Conservation (phyloP, 35 echinoderm and acorn worm genomes). For the Ophiothrix spiculata region DNA sequence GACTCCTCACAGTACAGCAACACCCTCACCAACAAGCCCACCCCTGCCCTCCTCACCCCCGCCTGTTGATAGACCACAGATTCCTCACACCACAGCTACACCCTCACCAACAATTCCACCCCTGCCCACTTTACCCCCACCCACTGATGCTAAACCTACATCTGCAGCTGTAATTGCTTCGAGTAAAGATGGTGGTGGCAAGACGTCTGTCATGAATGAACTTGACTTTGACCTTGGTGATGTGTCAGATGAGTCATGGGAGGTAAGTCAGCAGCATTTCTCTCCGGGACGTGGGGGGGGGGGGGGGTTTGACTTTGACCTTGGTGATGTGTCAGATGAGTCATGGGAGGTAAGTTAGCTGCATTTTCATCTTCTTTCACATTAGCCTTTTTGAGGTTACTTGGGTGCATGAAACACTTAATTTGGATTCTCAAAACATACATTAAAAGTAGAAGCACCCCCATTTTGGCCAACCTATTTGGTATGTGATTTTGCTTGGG, state of each 20-base stretch:
- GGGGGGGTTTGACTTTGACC: slow-evolving; percentile 84
- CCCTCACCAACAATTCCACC: neutral
- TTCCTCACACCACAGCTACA: neutral
- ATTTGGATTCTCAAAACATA: no score
- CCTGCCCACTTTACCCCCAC: neutral
- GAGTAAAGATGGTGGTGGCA: neutral
- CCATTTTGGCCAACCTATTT: no score
- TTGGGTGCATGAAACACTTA: no score
- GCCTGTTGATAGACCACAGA: neutral
- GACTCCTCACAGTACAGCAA: slow-evolving; percentile 1
- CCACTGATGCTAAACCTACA: neutral
- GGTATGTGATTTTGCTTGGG: no score
- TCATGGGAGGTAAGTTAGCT: slow-evolving; percentile 89
- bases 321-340: slow-evolving; percentile 85
- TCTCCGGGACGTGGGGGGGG: no score
- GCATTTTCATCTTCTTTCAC: no score
- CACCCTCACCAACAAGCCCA: neutral
- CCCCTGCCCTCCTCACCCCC: no score
- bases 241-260: slow-evolving; percentile 86
- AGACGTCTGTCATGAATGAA: slow-evolving; percentile 32
- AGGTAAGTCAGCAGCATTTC: no score
- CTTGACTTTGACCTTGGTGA: slow-evolving; percentile 89
- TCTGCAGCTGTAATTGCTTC: no score
- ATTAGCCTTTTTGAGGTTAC: no score
- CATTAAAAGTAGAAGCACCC: no score